A percentile compares a stretch with the other conserved stretches of the same genome.
Evolutionary conservation across 2,888 invertebrate species (phyloP).

Genomic region (Acanthoscelides obtectus): DNA sequence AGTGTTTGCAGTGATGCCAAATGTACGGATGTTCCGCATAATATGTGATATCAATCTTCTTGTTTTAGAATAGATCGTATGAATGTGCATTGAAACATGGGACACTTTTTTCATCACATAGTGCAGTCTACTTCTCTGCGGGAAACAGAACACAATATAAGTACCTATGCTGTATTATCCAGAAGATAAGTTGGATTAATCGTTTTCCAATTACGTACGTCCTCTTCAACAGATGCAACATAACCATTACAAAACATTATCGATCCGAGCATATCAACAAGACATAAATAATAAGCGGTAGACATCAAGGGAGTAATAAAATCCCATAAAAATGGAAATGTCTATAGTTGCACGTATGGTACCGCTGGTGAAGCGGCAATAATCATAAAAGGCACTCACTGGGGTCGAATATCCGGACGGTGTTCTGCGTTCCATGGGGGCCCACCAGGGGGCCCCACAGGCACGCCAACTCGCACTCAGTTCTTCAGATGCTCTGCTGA

Average conservation of each 20-base stretch:
- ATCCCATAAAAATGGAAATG: not conserved
- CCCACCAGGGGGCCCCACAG: not conserved
- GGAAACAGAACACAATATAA: too few species aligned
- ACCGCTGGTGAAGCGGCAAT: not conserved
- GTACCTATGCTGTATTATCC: too few species aligned
- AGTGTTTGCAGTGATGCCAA: too few species aligned
- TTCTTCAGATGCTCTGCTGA: not conserved
- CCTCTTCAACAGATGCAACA: not conserved
- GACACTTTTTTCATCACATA: too few species aligned
- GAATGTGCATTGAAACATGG: too few species aligned
- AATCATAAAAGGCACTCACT: not conserved
- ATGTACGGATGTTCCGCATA: too few species aligned
- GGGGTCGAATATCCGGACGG: not conserved
- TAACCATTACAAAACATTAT: not conserved
- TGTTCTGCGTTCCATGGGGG: not conserved
- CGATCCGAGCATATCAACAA: not conserved
- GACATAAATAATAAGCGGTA: not conserved
- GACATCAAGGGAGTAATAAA: not conserved
- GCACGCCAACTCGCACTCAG: not conserved
- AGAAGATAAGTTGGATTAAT: too few species aligned
- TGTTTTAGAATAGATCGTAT: too few species aligned
- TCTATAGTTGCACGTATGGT: not conserved
- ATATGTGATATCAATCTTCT: too few species aligned
- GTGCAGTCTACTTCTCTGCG: too few species aligned
- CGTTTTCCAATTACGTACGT: not conserved